A percentile compares a stretch with the other conserved stretches of the same genome.
phyloP scores from a whole-genome alignment of 2,888 invertebrate genomes.

The Lasioglossum pauxillum region DNA sequence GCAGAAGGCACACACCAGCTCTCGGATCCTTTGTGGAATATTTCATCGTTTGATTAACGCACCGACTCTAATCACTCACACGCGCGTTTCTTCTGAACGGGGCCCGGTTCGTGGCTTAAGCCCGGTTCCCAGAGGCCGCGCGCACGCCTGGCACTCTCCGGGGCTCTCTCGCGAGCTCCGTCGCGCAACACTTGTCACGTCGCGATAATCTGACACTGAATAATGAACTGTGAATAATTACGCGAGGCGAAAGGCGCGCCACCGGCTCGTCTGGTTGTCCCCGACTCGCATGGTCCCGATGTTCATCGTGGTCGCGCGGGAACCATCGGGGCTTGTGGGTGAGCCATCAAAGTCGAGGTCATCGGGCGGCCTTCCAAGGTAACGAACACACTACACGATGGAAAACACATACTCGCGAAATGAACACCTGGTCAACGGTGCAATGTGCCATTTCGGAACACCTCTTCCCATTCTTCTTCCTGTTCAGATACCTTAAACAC shows the following conservation, averaged over 20 bases:
- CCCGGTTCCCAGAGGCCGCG: conserved; percentile 41
- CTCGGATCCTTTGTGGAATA: conserved; percentile 69
- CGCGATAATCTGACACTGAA: conserved; percentile 68
- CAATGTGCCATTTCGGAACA: background rate
- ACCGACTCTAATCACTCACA: conserved; percentile 78
- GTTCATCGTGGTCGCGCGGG: conserved; percentile 3
- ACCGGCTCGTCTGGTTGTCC: conserved; percentile 28
- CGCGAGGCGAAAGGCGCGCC: conserved; percentile 61
- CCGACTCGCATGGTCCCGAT: conserved; percentile 30
- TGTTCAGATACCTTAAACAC: background rate
- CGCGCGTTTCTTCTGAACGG: conserved; percentile 67
- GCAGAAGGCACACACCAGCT: conserved; percentile 40
- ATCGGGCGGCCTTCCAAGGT: conserved; percentile 76
- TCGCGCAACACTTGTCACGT: conserved; percentile 66
- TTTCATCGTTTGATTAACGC: conserved; percentile 81
- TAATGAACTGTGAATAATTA: conserved; percentile 71
- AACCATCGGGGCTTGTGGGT: conserved; percentile 62
- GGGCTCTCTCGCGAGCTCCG: conserved; percentile 26
- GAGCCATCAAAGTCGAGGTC: conserved; percentile 71
- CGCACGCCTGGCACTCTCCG: background rate
- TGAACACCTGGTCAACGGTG: background rate
- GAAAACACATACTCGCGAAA: conserved; percentile 19
- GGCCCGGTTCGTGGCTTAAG: conserved; percentile 32
- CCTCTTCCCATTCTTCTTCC: background rate
- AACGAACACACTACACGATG: conserved; percentile 54